Conservation (phyloP, 2,113 vertebrate species). For the Hyperoodon ampullatus region DNA sequence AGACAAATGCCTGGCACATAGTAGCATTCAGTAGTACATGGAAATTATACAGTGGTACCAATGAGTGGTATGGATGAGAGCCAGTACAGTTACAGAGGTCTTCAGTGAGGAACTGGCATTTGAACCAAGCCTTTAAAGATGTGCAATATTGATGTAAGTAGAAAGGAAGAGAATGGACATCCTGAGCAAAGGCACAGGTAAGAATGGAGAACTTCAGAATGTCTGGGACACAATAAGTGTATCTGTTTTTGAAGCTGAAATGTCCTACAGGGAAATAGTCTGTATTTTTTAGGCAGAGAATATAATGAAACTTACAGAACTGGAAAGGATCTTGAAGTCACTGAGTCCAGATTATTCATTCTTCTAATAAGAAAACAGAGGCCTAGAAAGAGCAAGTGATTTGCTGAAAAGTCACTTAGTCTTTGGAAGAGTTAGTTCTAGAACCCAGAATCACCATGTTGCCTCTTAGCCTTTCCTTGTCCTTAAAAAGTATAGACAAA, state of each 20-base stretch:
- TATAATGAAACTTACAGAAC: background rate
- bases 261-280: background rate
- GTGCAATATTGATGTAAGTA: background rate
- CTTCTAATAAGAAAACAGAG: background rate
- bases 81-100: background rate
- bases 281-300: background rate
- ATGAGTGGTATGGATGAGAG: background rate
- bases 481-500: background rate
- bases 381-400: background rate
- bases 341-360: background rate
- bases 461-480: background rate
- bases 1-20: background rate
- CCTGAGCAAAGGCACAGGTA: background rate
- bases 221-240: background rate
- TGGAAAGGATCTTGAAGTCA: background rate
- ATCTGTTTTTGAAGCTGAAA: background rate
- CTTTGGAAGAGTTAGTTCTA: background rate
- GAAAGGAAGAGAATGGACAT: background rate
- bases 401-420: background rate
- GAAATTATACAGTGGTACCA: background rate
- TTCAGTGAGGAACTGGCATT: background rate
- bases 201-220: background rate
- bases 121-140: background rate
- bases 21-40: background rate
- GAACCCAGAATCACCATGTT: background rate